Percentiles rank a stretch among this genome's conserved stretches.
phyloP scores from a whole-genome alignment of 1,140 invertebrate species.

The Drosophila oshimai region DNA sequence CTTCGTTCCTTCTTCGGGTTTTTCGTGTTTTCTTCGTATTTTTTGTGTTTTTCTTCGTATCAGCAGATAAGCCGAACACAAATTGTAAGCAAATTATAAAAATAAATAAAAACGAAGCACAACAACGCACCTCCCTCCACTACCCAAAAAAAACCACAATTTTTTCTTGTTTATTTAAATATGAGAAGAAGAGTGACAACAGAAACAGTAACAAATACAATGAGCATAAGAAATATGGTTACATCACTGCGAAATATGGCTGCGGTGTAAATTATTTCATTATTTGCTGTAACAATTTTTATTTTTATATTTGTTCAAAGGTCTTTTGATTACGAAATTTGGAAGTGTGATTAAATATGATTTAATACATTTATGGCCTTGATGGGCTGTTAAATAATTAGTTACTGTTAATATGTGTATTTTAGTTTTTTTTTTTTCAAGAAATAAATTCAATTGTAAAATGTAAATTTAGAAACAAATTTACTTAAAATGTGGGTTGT shows the following conservation, averaged over 20 bases:
- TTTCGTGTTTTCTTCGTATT: slow-evolving; percentile 7
- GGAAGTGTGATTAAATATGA: slow-evolving; percentile 5
- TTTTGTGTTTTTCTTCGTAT: slow-evolving; percentile 10
- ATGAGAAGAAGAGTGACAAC: slow-evolving; percentile 49
- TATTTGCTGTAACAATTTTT: slow-evolving; percentile 64
- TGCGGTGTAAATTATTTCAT: slow-evolving; percentile 62
- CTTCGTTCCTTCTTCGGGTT: slow-evolving; percentile 29
- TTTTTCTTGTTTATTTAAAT: slow-evolving; percentile 64
- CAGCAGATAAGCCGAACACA: slow-evolving; percentile 34
- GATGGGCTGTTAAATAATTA: neutral
- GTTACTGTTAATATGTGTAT: too few relatives aligned
- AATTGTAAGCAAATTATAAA: slow-evolving; percentile 64
- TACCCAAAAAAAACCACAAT: slow-evolving; percentile 23
- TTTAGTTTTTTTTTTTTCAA: too few relatives aligned
- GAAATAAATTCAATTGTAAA: too few relatives aligned
- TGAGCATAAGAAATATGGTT: slow-evolving; percentile 42
- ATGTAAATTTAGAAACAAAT: too few relatives aligned
- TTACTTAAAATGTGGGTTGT: too few relatives aligned
- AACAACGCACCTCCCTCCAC: neutral
- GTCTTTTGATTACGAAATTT: slow-evolving; percentile 53
- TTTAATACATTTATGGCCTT: slow-evolving; percentile 1
- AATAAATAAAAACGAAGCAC: slow-evolving; percentile 40
- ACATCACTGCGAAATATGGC: slow-evolving; percentile 22
- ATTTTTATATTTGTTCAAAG: slow-evolving; percentile 53
- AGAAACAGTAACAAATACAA: slow-evolving; percentile 17